Evolutionary conservation across 2,888 invertebrate species (phyloP), one percentile per base, ranked within the genome.

Genomic region (Selenia dentaria): DNA sequence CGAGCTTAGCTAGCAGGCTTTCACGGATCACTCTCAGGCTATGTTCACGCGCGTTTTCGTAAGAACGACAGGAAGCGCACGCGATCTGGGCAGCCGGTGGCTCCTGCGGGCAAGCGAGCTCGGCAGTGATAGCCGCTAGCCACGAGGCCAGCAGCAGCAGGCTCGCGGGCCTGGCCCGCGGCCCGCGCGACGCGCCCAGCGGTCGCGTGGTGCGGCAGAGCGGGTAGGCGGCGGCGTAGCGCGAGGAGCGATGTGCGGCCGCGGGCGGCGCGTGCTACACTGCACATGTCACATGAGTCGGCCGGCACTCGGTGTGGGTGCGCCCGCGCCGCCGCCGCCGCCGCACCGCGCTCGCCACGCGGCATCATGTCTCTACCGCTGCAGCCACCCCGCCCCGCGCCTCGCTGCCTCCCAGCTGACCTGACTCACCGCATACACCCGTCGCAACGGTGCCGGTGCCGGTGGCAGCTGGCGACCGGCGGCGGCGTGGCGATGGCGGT

Each of bases 21-120:
- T 92, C 92, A 70, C 94, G 93, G 62, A 94, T 94, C 43, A 92
- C 91, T 66, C 92, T 91, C 51, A 94, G 83, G 67, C 92, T 93
- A 62, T 93, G 90, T 63, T 92, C 91, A 59, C 93, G 92, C 38
- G 92, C 87, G 74, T 92, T 92, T 61, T 93, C 92, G 59, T 91
- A 74, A 25, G 91, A 79, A 51, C 91, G 91, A 67, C 93, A 93
- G 55, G 92, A 85, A 62, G 91, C 82, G 71, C 93, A 93, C 59
- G 85, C 78, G 53, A 74, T 66, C 41, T 74, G 73, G 49, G 79
- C 62, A 55, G 79, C 60, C 54, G 81, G 74, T 14, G 74, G 70
- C 51, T 83, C 81, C 65, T 80, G 79, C 12, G 79, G 83, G 59
- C 88, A 89, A 68, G 86, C 80, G 57, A 73, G 73, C 59, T 87